These are phyloP conservation scores for Drosophila sordidula DNA, from an alignment of 2,888 invertebrate genomes.

Conservation along the genomic window DNA sequence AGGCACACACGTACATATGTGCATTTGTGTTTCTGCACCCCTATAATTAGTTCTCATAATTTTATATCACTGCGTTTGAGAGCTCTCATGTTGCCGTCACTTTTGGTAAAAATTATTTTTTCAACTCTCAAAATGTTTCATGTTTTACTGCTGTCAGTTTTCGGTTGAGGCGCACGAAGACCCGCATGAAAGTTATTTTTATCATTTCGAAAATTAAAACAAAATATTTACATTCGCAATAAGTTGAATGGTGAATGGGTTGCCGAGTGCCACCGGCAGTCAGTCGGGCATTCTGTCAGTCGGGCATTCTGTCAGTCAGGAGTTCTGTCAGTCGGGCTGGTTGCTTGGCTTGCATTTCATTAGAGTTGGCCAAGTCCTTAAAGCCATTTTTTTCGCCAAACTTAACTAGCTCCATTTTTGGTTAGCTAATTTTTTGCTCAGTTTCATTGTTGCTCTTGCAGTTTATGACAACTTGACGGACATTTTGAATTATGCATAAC, in stretches of 20 bases:
- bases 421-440: conserved; percentile 57
- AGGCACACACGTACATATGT: not conserved
- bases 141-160: conserved; percentile 18
- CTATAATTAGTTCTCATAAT: conserved; percentile 77
- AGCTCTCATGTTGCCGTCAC: conserved; percentile 47
- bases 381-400: conserved; percentile 29
- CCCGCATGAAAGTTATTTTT: conserved; percentile 70
- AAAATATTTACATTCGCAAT: conserved; percentile 79
- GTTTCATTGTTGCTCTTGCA: conserved; percentile 46
- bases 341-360: conserved; percentile 36
- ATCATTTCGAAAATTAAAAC: conserved; percentile 70
- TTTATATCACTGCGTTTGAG: conserved; percentile 68
- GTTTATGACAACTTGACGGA: conserved; percentile 74
- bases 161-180: conserved; percentile 8
- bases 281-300: conserved; percentile 3
- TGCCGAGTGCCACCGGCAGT: conserved; percentile 35
- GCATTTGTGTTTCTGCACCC: conserved; percentile 45
- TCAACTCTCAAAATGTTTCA: conserved; percentile 34
- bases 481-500: conserved; percentile 74
- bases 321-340: not conserved
- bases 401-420: conserved; percentile 39
- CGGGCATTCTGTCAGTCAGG: conserved; percentile 15
- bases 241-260: conserved; percentile 51
- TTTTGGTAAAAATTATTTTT: conserved; percentile 31
- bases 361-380: conserved; percentile 27